Percentiles rank a stretch among this genome's conserved stretches.
Evolutionary conservation across 2,888 invertebrate species (phyloP).

Genomic region (Epirrita christyi): DNA sequence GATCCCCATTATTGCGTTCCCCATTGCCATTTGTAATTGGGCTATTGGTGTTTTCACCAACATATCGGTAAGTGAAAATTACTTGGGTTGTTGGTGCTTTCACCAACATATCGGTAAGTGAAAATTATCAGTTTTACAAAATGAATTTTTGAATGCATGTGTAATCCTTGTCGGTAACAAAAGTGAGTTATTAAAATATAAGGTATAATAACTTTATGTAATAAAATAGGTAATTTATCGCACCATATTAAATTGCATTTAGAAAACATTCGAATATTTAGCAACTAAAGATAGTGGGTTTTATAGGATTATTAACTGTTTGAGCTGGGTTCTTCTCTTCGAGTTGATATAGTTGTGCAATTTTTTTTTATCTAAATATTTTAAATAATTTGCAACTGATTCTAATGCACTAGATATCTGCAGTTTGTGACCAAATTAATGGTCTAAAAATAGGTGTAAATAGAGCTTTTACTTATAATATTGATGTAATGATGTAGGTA

Average conservation of each 20-base stretch:
- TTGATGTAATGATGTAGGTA: constrained; percentile 1
- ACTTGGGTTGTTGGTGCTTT: too few species aligned
- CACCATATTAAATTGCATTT: constrained; percentile 6
- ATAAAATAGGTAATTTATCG: not conserved
- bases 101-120: too few species aligned
- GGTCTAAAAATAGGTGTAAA: constrained; percentile 30
- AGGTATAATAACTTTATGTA: not conserved
- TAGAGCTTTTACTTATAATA: constrained; percentile 8
- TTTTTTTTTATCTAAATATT: constrained; percentile 11
- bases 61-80: too few species aligned
- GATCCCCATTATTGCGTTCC: too few species aligned
- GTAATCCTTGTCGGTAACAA: not conserved
- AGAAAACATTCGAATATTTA: constrained; percentile 5
- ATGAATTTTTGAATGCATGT: too few species aligned
- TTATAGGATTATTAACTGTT: constrained; percentile 2
- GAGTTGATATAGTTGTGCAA: constrained; percentile 19
- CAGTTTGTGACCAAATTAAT: constrained; percentile 20
- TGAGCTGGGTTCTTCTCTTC: constrained; percentile 27
- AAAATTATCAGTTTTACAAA: too few species aligned
- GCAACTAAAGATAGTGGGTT: constrained; percentile 1
- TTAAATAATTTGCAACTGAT: constrained; percentile 25
- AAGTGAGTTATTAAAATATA: constrained; percentile 5
- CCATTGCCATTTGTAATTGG: too few species aligned
- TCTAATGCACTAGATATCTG: constrained; percentile 36
- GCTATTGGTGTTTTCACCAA: too few species aligned